These are phyloP conservation scores for Pachyrhynchus sulphureomaculatus DNA, from an alignment of 1,140 invertebrate genomes.

Conservation along the genomic window DNA sequence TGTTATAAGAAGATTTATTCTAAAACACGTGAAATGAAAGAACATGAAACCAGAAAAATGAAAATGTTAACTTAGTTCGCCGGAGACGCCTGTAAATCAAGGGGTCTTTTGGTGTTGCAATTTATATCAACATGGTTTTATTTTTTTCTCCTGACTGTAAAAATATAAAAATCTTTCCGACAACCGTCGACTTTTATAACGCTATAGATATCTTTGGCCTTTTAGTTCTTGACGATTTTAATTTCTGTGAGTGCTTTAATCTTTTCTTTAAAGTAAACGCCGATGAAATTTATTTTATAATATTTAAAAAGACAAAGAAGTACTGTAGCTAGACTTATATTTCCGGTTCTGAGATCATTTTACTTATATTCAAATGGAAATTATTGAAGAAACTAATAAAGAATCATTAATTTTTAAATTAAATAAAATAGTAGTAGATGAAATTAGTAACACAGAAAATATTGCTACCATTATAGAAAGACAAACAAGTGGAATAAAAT, in stretches of 20 bases:
- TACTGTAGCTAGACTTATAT: slow-evolving; percentile 8
- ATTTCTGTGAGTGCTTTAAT: slow-evolving; percentile 27
- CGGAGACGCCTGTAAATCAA: slow-evolving; percentile 17
- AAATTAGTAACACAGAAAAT: too few species aligned
- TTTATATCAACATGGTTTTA: slow-evolving; percentile 26
- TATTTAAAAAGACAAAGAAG: slow-evolving; percentile 9
- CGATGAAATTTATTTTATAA: slow-evolving; percentile 21
- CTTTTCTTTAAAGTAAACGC: slow-evolving; percentile 13
- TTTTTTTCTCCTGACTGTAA: slow-evolving; percentile 5
- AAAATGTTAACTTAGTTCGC: slow-evolving; percentile 19
- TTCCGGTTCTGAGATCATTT: neutral
- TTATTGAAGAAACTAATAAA: too few species aligned
- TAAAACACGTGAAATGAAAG: slow-evolving; percentile 17
- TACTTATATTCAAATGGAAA: too few species aligned
- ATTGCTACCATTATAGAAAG: too few species aligned
- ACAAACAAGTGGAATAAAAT: too few species aligned
- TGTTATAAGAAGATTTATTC: slow-evolving; percentile 24
- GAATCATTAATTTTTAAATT: too few species aligned
- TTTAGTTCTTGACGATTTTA: slow-evolving; percentile 26
- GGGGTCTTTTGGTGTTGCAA: slow-evolving; percentile 19
- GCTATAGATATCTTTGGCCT: slow-evolving; percentile 25
- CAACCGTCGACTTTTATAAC: slow-evolving; percentile 16
- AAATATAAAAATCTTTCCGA: slow-evolving; percentile 11
- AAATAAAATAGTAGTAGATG: too few species aligned
- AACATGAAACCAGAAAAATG: slow-evolving; percentile 24